Base-by-base conservation (phyloP, 2,113 vertebrate genomes). In the Anthoscopus minutus region DNA sequence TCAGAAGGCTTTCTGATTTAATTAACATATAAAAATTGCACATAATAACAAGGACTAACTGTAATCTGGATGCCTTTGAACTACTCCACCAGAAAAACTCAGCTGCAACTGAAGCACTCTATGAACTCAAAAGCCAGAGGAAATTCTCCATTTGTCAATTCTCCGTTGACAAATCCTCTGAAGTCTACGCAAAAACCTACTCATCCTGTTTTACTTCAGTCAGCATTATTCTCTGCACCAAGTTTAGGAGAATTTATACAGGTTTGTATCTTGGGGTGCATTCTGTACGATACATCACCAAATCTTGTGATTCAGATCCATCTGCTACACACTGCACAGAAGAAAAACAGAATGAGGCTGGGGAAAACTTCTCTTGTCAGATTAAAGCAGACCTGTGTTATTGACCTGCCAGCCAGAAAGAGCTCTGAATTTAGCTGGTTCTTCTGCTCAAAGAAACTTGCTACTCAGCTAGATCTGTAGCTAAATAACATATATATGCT, bases 361-460 rank as follows among this genome's bases (percentile, higher is more conserved):
- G 15, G 37, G 50, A 77, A 83, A 92, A 57, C 11, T 30, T 33
- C 40, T 6, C 40, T 77, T 66, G 40, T 15, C 35, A 66, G 50
- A 65, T 15, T 77, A 40, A 71, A 87, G 56, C n/a, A 86, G 37
- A 77, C 17, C 30, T 65, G 40, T 58, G 37, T 53, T 61, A 73
- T 0, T 88, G 45, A 82, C 40, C 54, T 69, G 54, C 4, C n/a
- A 87, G 1, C 54, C 58, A 70, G 19, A 65, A 86, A 67, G 8
- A 76, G 12, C 23, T 42, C 40, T 65, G 38, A 91, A 81, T 82
- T 83, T 67, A 60, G 38, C 48, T 74, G 40, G 20, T 51, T 35
- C 47, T 86, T 81, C 80, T 74, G n/a, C 60, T 81, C 21, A 86
- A 71, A 45, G 25, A 81, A 95, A 70, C 50, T 48, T 73, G 13